These are phyloP conservation scores for Drosophila vallismaia DNA, from an alignment of 2,888 invertebrate genomes.

Conservation along the genomic window DNA sequence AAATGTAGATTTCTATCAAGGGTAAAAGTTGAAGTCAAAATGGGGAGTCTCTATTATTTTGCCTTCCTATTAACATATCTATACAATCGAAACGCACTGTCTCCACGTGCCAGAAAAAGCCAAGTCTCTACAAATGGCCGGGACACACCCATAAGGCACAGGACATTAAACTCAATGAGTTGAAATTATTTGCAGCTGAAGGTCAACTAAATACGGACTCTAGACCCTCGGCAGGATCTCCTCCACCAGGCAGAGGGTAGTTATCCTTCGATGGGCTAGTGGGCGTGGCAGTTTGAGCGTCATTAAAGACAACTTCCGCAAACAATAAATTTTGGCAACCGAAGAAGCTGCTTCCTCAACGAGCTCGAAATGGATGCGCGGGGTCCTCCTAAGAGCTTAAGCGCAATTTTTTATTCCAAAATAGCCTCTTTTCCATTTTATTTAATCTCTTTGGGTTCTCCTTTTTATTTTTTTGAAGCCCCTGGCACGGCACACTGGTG, in stretches of 20 bases:
- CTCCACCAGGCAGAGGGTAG: neutral
- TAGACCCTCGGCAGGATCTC: neutral
- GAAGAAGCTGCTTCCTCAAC: conserved; percentile 49
- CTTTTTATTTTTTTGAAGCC: neutral
- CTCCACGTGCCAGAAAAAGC: conserved; percentile 18
- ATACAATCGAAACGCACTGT: conserved; percentile 15
- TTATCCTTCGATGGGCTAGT: conserved; percentile 4
- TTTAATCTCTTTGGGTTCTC: neutral
- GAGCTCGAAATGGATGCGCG: conserved; percentile 28
- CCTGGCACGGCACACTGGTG: conserved; percentile 5
- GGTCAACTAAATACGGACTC: conserved; percentile 58
- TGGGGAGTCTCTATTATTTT: neutral
- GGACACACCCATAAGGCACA: conserved; percentile 47
- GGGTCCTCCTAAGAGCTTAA: conserved; percentile 42
- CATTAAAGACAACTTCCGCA: conserved; percentile 78
- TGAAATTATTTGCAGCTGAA: conserved; percentile 78
- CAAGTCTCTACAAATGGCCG: conserved; percentile 37
- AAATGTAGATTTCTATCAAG: neutral
- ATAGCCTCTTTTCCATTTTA: conserved; percentile 6
- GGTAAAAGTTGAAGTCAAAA: neutral
- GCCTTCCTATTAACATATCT: neutral
- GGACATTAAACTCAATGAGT: conserved; percentile 77
- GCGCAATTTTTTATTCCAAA: conserved; percentile 29
- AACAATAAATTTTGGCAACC: conserved; percentile 71
- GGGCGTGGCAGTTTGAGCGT: conserved; percentile 54